A percentile compares a stretch with the other conserved stretches of the same genome.
Evolutionary conservation across 2,113 vertebrate genomes (phyloP).

Genomic region (Colinus virginianus): DNA sequence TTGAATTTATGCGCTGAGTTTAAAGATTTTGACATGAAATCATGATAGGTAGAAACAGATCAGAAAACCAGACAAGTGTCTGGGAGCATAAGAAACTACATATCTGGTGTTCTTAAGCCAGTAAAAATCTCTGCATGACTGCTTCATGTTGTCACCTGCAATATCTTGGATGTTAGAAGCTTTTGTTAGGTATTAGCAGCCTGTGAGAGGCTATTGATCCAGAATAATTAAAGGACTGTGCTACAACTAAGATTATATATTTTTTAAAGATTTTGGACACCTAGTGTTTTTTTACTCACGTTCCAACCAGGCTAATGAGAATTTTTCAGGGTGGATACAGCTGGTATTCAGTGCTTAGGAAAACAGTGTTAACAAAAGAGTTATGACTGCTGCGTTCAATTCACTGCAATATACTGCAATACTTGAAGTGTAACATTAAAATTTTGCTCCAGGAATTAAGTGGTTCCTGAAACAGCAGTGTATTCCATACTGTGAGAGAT

Average conservation of each 20-base stretch:
- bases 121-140: neutral
- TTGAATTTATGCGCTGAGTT: neutral
- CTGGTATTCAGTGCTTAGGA: rapidly evolving
- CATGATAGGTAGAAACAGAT: neutral
- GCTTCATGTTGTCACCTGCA: neutral
- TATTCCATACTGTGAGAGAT: neutral
- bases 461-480: neutral
- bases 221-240: neutral
- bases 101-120: neutral
- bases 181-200: neutral
- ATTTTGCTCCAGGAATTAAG: neutral
- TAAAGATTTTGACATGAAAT: neutral
- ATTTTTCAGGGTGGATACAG: neutral
- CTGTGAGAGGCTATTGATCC: neutral
- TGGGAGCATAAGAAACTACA: neutral
- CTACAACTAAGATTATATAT: neutral
- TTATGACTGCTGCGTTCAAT: neutral
- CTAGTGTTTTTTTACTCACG: neutral
- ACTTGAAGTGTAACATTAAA: neutral
- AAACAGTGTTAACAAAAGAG: neutral
- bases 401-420: neutral
- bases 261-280: neutral
- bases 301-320: neutral
- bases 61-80: neutral
- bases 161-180: neutral